These are phyloP conservation scores for Dicaeum eximium DNA, from an alignment of 2,113 vertebrate species.

Conservation along the genomic window DNA sequence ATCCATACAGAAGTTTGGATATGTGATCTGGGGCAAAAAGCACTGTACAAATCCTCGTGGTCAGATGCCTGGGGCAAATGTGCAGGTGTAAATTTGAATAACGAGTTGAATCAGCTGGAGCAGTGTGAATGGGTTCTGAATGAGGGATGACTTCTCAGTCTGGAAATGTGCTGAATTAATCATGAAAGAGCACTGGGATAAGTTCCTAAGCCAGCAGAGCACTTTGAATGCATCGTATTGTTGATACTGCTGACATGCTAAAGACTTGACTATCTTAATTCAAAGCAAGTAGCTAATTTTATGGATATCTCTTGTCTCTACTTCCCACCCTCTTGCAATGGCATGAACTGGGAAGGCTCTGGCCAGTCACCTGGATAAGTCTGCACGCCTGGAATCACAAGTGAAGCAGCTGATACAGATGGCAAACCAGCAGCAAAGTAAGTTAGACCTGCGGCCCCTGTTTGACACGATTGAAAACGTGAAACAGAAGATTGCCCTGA, in stretches of 20 bases:
- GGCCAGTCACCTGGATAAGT: slow-evolving; percentile 74
- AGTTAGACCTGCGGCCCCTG: slow-evolving; percentile 67
- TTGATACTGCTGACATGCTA: not conserved
- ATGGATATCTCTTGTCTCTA: not conserved
- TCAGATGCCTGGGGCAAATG: not conserved
- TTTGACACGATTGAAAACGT: slow-evolving; percentile 68
- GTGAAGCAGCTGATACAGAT: slow-evolving; percentile 72
- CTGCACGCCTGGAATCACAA: slow-evolving; percentile 72
- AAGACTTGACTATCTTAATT: not conserved
- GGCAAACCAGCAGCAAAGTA: slow-evolving; percentile 71
- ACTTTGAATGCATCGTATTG: not conserved
- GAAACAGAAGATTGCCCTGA: slow-evolving; percentile 73
- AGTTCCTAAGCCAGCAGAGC: not conserved
- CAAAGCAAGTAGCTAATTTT: not conserved
- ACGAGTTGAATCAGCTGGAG: not conserved
- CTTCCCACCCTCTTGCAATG: not conserved
- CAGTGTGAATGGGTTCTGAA: not conserved
- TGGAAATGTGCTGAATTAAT: not conserved
- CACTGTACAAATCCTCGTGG: not conserved
- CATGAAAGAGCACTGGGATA: not conserved
- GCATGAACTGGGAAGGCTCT: slow-evolving; percentile 65
- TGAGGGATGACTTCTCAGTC: not conserved
- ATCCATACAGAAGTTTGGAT: not conserved
- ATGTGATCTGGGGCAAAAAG: not conserved
- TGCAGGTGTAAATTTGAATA: not conserved